A percentile compares a stretch with the other conserved stretches of the same genome.
phyloP scores from a whole-genome alignment of 1,140 invertebrate species.

The Heterodera schachtii region DNA sequence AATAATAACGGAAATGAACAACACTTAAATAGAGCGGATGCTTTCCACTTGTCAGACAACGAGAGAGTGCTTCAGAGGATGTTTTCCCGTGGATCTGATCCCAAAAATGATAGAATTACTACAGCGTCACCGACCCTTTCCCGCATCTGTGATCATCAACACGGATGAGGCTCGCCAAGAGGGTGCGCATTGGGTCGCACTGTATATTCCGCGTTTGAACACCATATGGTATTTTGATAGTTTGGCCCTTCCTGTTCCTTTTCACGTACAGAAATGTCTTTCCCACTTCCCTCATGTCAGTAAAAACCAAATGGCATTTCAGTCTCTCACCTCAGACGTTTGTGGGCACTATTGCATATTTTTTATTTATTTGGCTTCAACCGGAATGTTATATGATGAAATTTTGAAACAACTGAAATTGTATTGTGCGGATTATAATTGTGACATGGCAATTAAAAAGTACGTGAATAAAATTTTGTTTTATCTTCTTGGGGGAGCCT shows the following conservation, averaged over 20 bases:
- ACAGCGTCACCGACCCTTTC: background rate
- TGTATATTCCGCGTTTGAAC: background rate
- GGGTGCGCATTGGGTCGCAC: background rate
- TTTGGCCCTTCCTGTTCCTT: background rate
- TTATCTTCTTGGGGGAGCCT: background rate
- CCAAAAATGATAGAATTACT: background rate
- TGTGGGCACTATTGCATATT: conserved; percentile 1
- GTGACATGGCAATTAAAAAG: background rate
- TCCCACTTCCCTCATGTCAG: background rate
- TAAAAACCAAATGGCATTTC: background rate
- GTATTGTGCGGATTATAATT: background rate
- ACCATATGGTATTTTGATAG: conserved; percentile 8
- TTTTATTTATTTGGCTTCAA: background rate
- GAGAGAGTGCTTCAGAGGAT: background rate
- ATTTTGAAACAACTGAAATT: background rate
- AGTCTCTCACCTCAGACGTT: background rate
- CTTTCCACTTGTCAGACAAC: background rate
- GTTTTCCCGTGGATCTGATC: background rate
- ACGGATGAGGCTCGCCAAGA: background rate
- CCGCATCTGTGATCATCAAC: background rate
- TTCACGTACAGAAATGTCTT: background rate
- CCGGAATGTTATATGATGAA: background rate
- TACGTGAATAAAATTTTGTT: conserved; percentile 8
- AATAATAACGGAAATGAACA: background rate
- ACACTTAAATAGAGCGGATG: background rate